A percentile compares a stretch with the other conserved stretches of the same genome.
Evolutionary conservation across 1,140 invertebrate genomes (phyloP).

Genomic region (Idris sp.): DNA sequence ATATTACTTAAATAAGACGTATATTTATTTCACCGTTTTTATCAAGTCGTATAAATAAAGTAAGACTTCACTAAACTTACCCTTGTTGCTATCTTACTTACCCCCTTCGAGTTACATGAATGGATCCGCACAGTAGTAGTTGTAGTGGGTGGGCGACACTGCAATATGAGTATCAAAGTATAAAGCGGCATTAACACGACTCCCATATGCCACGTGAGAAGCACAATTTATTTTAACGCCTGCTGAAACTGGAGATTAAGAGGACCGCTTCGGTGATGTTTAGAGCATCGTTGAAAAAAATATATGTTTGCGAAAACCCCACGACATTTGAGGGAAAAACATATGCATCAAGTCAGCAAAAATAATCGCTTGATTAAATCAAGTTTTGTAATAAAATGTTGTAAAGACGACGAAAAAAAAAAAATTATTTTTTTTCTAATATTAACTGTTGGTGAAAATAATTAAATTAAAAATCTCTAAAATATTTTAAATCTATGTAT

Average conservation of each 20-base stretch:
- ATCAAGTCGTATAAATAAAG: slow-evolving; percentile 67
- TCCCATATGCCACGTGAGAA: slow-evolving; percentile 67
- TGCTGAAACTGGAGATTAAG: slow-evolving; percentile 37
- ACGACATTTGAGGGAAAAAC: slow-evolving; percentile 33
- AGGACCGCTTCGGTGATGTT: slow-evolving; percentile 43
- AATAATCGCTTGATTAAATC: too few species aligned
- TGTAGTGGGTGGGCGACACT: slow-evolving; percentile 65
- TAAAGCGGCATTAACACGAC: slow-evolving; percentile 75
- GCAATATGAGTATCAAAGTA: slow-evolving; percentile 71
- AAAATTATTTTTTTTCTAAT: too few species aligned
- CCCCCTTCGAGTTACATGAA: slow-evolving; percentile 30
- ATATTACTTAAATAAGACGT: too few species aligned
- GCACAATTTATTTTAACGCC: slow-evolving; percentile 67
- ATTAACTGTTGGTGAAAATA: too few species aligned
- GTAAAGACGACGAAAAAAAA: too few species aligned
- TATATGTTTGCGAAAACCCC: slow-evolving; percentile 43
- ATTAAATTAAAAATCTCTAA: too few species aligned
- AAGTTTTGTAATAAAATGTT: too few species aligned
- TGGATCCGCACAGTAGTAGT: slow-evolving; percentile 16
- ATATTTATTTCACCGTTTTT: slow-evolving; percentile 4
- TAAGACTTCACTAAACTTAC: slow-evolving; percentile 50
- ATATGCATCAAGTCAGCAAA: slow-evolving; percentile 30
- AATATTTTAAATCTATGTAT: too few species aligned
- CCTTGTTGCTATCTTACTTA: slow-evolving; percentile 8
- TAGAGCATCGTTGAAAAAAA: slow-evolving; percentile 42